Base-by-base conservation (phyloP, 2,797 vertebrate species). In the Cercopithecus mitis region DNA sequence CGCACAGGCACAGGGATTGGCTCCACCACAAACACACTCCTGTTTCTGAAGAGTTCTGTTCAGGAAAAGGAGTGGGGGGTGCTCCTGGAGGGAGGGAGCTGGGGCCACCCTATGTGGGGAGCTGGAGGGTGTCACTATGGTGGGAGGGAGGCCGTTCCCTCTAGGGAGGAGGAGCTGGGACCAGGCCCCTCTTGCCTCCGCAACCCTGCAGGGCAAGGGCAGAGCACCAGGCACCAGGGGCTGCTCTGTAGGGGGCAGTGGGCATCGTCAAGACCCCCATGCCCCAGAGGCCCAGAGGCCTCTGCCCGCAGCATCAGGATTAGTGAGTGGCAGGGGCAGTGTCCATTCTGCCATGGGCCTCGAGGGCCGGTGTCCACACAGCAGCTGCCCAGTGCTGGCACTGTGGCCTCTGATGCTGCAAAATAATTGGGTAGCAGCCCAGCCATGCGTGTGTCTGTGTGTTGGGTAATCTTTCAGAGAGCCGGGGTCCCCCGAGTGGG, bases 51-150 rank as follows among this genome's bases (percentile, higher is more conserved):
- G 70, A 41, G 30, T 8, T 58, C 86, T 14, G 20, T 12, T 14
- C 30, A 7, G 36, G 36, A 33, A 30, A 39, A 73, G 70, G 36
- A 0, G 22, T 24, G 20, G 22, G 22, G 7, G 36, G 36, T 12
- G 11, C n/a, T 39, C 67, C n/a, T 13, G 70, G 70, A 67, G 36
- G 70, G 36, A 39, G 22, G 70, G 36, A 39, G 20, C 22, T 13
- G 70, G 70, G 36, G 14, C 70, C 20, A 41, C 36, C 20, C 70
- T 41, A 2, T 7, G 36, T 11, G 47, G n/a, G n/a, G 67, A 73
- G 70, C 36, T 12, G 36, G 70, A 73, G 45, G n/a, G 25, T 0
- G 0, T 5, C 76, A 43, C 45, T 0, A 1, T 0, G 2, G 45
- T 6, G 36, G 76, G 19, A 5, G 36, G 58, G 17, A 39, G 36